phyloP scores from a whole-genome alignment of 2,888 invertebrate genomes.

The Watsonalla binaria region DNA sequence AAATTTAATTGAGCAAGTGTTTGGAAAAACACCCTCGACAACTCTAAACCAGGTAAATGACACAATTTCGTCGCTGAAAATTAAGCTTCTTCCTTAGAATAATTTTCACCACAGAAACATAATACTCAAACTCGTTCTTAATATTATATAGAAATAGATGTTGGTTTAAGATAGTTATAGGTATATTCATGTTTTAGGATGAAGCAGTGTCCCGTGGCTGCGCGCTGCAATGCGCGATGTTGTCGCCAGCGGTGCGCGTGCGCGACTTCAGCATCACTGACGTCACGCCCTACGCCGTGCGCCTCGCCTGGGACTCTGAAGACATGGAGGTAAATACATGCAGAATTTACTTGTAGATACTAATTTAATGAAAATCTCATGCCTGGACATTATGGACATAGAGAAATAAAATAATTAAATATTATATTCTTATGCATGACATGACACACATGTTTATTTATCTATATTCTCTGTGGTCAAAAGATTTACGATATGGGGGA shows the following conservation, averaged over 20 bases:
- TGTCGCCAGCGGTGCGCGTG: constrained; percentile 98
- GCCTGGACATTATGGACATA: background rate
- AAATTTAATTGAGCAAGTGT: constrained; percentile 91
- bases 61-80: too few relatives aligned
- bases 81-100: too few relatives aligned
- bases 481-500: too few relatives aligned
- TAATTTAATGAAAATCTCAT: background rate
- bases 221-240: constrained; percentile 97
- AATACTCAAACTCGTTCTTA: background rate
- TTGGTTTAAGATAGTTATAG: background rate
- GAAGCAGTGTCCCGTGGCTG: constrained; percentile 98
- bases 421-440: too few relatives aligned
- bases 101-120: background rate
- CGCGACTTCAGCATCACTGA: constrained; percentile 97
- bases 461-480: too few relatives aligned
- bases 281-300: constrained; percentile 93
- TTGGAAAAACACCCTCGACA: constrained; percentile 91
- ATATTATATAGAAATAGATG: background rate
- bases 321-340: constrained; percentile 85
- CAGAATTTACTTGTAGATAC: background rate
- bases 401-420: too few relatives aligned
- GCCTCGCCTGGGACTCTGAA: constrained; percentile 90
- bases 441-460: too few relatives aligned
- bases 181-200: constrained; percentile 73
- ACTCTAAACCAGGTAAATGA: constrained; percentile 90